Evolutionary conservation across 2,113 vertebrate species (phyloP), one percentile per base, ranked within the genome.

Genomic region (Lutjanus erythropterus): DNA sequence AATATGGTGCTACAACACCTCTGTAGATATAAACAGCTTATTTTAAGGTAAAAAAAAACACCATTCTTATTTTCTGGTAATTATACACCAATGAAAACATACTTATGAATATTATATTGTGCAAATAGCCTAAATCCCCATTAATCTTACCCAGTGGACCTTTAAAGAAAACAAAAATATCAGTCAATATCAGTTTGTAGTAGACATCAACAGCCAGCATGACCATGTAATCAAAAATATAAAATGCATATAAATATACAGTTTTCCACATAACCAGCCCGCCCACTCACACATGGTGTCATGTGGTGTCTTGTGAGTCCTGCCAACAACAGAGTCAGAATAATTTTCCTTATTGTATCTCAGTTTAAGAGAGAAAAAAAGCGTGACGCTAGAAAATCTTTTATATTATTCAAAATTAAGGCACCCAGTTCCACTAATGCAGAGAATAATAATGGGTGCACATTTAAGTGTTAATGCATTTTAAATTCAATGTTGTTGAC

Each of bases 271-370:
- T 12, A 31, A 31, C 55, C 29, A 46, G 25, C 27, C 76, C 71
- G 46, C 82, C 65, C 59, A 71, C 76, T 65, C 71, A 66, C 56
- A 74, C 44, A 62, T 80, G 67, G 61, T 23, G 9, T 53, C 23
- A 75, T 70, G 41, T 0, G 0, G 39, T 49, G 49, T 37, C 39
- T 12, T 55, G 47, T 27, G 58, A 35, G 65, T 19, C 16, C 9
- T 29, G 50, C 39, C 66, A 64, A 55, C 66, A 61, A 62, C 27
- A 42, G 41, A 18, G 11, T 25, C 12, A 27, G 33, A 35, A 23
- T 23, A 44, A 56, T 31, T 47, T 56, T 58, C n/a, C 52, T 27
- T 37, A 42, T 50, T 52, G 25, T 35, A n/a, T 9, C 55, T 49
- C 25, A 19, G 29, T n/a, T 42, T n/a, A 52, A 25, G 6, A 23